Percentiles rank a stretch among this genome's conserved stretches.
These are phyloP conservation scores for Notothenia coriiceps DNA, from an alignment of 2,113 vertebrate species.

Conservation along the genomic window DNA sequence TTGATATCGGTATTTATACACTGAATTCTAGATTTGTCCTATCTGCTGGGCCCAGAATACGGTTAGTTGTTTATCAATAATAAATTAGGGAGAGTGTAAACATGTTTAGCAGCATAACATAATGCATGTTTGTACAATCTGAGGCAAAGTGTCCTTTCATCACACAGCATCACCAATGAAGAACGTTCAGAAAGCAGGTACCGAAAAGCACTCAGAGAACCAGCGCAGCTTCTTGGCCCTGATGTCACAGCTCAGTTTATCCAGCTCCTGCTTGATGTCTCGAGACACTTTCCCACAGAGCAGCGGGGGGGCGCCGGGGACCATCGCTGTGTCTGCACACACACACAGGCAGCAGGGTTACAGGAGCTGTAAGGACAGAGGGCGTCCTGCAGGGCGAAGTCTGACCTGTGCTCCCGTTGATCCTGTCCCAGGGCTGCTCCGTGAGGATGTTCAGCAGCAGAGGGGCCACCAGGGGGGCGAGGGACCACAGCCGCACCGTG, in stretches of 20 bases:
- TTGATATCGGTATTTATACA: too few species aligned
- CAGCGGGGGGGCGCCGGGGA: conserved; percentile 88
- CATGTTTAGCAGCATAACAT: too few species aligned
- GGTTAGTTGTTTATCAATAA: too few species aligned
- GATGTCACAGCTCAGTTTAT: conserved; percentile 87
- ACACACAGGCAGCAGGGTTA: neutral
- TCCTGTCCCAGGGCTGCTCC: conserved; percentile 92
- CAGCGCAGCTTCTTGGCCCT: conserved; percentile 90
- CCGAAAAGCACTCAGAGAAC: conserved; percentile 96
- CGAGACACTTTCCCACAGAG: conserved; percentile 95
- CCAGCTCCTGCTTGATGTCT: conserved; percentile 95
- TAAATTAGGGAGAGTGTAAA: too few species aligned
- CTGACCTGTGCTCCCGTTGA: conserved; percentile 93
- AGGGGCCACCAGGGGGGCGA: conserved; percentile 91
- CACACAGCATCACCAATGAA: neutral
- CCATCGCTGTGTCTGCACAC: conserved; percentile 88
- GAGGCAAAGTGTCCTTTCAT: neutral
- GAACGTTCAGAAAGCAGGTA: conserved; percentile 78
- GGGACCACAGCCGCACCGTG: conserved; percentile 96
- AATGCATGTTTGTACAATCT: too few species aligned
- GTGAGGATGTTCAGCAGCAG: conserved; percentile 91
- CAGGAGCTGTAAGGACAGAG: neutral
- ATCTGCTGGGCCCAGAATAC: too few species aligned
- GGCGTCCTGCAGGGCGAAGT: fast-evolving
- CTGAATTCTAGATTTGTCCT: too few species aligned